Conservation (phyloP, 53 echinoderm and acorn worm species). For the Patiria pectinifera region DNA sequence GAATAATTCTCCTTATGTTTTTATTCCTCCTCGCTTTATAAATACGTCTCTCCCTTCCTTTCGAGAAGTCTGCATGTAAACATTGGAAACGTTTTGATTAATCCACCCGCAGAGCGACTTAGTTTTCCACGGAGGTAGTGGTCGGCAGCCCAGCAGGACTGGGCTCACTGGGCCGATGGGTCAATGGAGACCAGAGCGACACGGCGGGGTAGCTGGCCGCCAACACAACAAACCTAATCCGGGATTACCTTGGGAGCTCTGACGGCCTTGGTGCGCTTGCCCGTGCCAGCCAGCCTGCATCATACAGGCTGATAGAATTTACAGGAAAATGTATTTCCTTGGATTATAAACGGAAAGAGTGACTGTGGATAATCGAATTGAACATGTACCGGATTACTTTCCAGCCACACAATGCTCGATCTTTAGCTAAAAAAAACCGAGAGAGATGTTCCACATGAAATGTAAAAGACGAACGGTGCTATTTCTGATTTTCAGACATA, state of each 20-base stretch:
- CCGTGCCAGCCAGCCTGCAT: background rate
- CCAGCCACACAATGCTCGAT: too few species aligned
- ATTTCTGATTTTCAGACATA: too few species aligned
- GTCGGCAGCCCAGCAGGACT: slow-evolving; percentile 1
- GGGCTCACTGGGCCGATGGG: background rate
- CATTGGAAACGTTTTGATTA: background rate
- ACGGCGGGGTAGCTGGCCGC: slow-evolving; percentile 47
- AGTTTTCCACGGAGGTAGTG: background rate
- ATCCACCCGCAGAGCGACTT: background rate
- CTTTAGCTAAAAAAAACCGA: too few species aligned
- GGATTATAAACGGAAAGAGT: background rate
- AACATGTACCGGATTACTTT: background rate
- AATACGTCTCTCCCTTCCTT: too few species aligned
- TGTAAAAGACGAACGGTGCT: too few species aligned
- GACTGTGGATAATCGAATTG: background rate
- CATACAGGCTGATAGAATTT: slow-evolving; percentile 32
- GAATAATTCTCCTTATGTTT: too few species aligned
- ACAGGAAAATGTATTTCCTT: slow-evolving; percentile 3
- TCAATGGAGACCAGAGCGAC: slow-evolving; percentile 32
- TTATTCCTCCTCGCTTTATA: too few species aligned
- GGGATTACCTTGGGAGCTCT: slow-evolving; percentile 14
- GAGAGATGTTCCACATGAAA: background rate
- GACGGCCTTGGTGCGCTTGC: slow-evolving; percentile 6
- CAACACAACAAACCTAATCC: slow-evolving; percentile 41
- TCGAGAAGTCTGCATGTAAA: background rate